Conservation (phyloP, 2,888 invertebrate genomes). For the Catocala sponsa region DNA sequence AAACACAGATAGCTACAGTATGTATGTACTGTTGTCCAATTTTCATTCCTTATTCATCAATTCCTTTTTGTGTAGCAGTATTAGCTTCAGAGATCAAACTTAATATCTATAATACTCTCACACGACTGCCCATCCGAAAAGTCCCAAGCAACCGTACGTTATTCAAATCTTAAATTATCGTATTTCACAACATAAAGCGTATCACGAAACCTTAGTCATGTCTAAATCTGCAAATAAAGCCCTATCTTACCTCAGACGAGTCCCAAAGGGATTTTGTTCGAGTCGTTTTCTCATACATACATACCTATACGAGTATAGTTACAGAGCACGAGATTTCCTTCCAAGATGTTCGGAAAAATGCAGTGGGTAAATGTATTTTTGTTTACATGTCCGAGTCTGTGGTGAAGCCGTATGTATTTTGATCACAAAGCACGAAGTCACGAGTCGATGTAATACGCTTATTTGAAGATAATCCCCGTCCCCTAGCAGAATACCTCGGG, state of each 20-base stretch:
- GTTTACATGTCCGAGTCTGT: constrained; percentile 23
- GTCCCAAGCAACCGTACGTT: constrained; percentile 16
- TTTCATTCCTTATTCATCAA: too few relatives aligned
- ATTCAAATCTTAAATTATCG: constrained; percentile 63
- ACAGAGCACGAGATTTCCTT: constrained; percentile 42
- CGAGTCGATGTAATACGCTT: constrained; percentile 77
- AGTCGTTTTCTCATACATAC: constrained; percentile 43
- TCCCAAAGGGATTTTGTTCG: constrained; percentile 59
- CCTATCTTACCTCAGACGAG: constrained; percentile 61
- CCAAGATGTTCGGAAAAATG: constrained; percentile 6
- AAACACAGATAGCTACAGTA: too few relatives aligned
- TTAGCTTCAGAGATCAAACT: too few relatives aligned
- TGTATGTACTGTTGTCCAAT: too few relatives aligned
- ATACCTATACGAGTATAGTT: constrained; percentile 38
- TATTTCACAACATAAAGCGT: constrained; percentile 61
- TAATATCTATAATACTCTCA: neutral
- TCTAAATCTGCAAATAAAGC: constrained; percentile 71
- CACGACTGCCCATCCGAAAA: constrained; percentile 4
- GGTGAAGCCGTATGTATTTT: constrained; percentile 73
- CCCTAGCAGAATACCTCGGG: constrained; percentile 63
- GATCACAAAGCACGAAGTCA: constrained; percentile 73
- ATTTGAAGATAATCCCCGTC: constrained; percentile 78
- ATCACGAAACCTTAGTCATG: constrained; percentile 68
- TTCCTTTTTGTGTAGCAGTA: too few relatives aligned
- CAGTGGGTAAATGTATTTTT: constrained; percentile 30